phyloP scores from a whole-genome alignment of 2,888 invertebrate species.

The Neocrepidodera transversa region DNA sequence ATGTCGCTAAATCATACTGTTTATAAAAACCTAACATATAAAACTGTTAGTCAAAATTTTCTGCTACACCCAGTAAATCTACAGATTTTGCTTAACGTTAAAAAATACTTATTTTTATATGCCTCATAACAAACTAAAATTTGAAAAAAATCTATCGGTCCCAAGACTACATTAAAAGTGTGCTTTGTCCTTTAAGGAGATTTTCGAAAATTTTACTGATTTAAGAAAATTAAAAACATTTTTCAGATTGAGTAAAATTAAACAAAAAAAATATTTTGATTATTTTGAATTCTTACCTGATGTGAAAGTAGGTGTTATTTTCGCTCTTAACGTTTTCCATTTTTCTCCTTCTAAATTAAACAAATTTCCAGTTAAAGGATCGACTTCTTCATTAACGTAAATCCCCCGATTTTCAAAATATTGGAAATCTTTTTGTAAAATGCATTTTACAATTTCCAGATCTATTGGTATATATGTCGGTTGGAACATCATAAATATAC shows the following conservation, averaged over 20 bases:
- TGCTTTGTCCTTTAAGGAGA: too few species aligned
- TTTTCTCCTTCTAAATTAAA: conserved; percentile 51
- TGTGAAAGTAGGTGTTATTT: conserved; percentile 51
- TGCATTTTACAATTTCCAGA: conserved; percentile 50
- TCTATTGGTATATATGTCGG: conserved; percentile 53
- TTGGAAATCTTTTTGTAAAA: conserved; percentile 54
- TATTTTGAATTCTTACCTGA: conserved; percentile 18
- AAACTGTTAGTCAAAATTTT: background rate
- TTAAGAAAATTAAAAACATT: too few species aligned
- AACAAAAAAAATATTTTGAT: too few species aligned
- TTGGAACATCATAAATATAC: conserved; percentile 42
- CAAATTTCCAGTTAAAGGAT: conserved; percentile 50
- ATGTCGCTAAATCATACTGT: too few species aligned
- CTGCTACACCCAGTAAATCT: too few species aligned
- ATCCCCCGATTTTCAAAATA: conserved; percentile 53
- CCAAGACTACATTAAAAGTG: too few species aligned
- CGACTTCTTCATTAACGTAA: conserved; percentile 49
- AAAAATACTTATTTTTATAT: too few species aligned
- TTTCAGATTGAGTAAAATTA: too few species aligned
- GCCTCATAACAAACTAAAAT: too few species aligned
- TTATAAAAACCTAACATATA: background rate
- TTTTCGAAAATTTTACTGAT: too few species aligned
- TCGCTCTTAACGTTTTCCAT: conserved; percentile 58
- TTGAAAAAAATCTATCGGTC: too few species aligned
- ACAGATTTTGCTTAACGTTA: too few species aligned